Conservation (phyloP, 2,888 invertebrate genomes). For the Epirrhoe tristata region DNA sequence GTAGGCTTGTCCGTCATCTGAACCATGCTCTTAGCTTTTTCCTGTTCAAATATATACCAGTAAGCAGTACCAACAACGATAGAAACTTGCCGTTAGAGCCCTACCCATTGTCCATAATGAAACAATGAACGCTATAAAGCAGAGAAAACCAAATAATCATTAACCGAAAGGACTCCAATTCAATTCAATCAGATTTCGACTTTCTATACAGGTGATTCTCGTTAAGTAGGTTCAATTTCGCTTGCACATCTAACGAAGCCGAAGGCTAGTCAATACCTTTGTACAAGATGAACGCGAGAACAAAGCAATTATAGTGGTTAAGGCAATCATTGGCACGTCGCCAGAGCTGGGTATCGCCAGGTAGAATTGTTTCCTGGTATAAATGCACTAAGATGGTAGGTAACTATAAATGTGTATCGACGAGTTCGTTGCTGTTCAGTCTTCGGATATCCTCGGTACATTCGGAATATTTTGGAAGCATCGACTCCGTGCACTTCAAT, state of each 20-base stretch:
- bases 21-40: no score
- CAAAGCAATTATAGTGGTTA: conserved; percentile 53
- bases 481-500: no score
- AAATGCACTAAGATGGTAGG: conserved; percentile 2
- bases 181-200: not conserved
- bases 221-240: conserved; percentile 1
- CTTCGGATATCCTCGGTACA: no score
- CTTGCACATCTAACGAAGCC: not conserved
- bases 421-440: no score
- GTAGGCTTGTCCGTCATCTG: no score
- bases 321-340: conserved; percentile 33
- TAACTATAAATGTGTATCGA: no score
- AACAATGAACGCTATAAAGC: not conserved
- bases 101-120: not conserved
- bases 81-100: not conserved
- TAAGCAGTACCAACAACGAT: no score
- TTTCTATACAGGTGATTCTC: not conserved
- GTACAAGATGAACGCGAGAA: conserved; percentile 39
- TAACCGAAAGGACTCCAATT: not conserved
- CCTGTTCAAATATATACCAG: no score
- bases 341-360: conserved; percentile 23
- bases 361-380: conserved; percentile 14
- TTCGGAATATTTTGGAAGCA: no score
- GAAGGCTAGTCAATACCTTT: conserved; percentile 19
- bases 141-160: not conserved